These are phyloP conservation scores for Tenthredo notha DNA, from an alignment of 2,888 invertebrate genomes.

Conservation along the genomic window DNA sequence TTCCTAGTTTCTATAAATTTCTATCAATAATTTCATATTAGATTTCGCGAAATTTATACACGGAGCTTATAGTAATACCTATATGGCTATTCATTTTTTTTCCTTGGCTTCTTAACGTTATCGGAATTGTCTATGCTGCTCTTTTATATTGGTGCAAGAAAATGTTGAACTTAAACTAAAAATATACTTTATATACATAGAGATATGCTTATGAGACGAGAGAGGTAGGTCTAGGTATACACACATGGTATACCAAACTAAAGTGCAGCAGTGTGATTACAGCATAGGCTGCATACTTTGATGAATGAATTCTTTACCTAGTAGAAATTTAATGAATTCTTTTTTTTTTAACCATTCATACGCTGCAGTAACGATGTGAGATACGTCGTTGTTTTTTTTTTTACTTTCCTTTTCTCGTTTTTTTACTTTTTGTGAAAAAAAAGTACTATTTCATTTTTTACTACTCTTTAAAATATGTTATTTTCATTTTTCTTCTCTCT, in stretches of 20 bases:
- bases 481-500: not conserved
- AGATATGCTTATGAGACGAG: not conserved
- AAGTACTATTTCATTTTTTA: not conserved
- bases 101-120: not conserved
- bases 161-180: slow-evolving; percentile 20
- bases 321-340: not conserved
- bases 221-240: not conserved
- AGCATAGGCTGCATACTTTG: not conserved
- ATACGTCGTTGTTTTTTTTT: no score
- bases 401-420: not conserved
- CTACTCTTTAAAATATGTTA: not conserved
- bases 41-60: no score
- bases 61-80: no score
- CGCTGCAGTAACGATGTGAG: not conserved
- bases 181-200: slow-evolving; percentile 1
- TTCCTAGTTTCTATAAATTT: no score
- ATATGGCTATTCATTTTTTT: no score
- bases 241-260: not conserved
- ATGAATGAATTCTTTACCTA: not conserved
- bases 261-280: not conserved
- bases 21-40: no score
- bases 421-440: not conserved
- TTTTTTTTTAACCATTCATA: not conserved
- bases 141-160: not conserved
- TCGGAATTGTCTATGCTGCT: not conserved